Percentiles rank a stretch among this genome's conserved stretches.
These are phyloP conservation scores for Passer domesticus DNA, from an alignment of 2,113 vertebrate species.

Conservation along the genomic window DNA sequence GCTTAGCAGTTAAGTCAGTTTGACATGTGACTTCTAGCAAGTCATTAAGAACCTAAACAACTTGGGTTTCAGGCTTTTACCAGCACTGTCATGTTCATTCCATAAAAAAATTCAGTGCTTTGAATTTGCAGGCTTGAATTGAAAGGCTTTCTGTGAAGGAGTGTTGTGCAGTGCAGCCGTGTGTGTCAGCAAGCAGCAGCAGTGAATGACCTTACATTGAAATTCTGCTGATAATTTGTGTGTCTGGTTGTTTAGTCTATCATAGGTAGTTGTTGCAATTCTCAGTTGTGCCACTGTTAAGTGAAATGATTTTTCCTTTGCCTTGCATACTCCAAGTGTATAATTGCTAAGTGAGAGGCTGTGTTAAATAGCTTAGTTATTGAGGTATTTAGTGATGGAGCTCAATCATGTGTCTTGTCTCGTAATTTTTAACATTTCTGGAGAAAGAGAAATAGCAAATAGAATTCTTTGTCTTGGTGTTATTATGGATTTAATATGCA, in stretches of 20 bases:
- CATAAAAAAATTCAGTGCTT: background rate
- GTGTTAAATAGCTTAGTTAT: background rate
- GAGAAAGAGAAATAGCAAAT: background rate
- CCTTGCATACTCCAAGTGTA: background rate
- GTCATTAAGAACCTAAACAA: background rate
- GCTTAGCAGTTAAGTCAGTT: background rate
- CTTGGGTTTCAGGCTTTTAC: background rate
- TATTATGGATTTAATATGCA: background rate
- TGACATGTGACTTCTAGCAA: background rate
- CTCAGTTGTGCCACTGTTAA: background rate
- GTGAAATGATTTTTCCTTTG: background rate
- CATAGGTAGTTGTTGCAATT: background rate
- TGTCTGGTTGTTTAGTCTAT: background rate
- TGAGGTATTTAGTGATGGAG: background rate
- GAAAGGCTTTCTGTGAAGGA: background rate
- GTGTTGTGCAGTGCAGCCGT: accelerated
- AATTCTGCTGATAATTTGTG: background rate
- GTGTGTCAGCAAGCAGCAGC: background rate
- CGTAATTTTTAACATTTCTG: background rate
- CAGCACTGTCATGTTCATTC: background rate
- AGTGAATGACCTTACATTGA: background rate
- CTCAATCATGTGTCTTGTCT: background rate
- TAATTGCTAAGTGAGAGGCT: background rate
- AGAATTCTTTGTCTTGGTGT: background rate
- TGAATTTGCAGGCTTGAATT: background rate